phyloP scores from a whole-genome alignment of 2,113 vertebrate species.

The Anseranas semipalmata region DNA sequence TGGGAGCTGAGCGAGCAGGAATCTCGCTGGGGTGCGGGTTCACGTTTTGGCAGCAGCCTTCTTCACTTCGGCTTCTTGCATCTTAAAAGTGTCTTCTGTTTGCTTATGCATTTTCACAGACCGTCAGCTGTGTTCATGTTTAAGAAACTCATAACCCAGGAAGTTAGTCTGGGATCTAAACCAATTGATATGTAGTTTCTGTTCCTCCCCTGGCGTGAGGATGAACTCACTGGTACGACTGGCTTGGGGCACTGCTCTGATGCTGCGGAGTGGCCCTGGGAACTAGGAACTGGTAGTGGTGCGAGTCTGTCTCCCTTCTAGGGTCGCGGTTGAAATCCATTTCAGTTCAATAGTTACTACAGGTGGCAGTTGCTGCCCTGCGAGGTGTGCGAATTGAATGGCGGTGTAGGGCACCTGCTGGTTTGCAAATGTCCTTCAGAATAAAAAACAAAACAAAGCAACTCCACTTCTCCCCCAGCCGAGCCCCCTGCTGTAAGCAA shows the following conservation, averaged over 20 bases:
- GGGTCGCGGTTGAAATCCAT: neutral
- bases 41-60: neutral
- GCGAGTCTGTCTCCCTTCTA: neutral
- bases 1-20: neutral
- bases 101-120: fast-evolving
- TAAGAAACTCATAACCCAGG: neutral
- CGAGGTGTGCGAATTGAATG: neutral
- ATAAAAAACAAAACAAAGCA: neutral
- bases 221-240: neutral
- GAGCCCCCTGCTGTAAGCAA: neutral
- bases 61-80: neutral
- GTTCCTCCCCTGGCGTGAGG: neutral
- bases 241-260: neutral
- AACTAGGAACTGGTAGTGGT: neutral
- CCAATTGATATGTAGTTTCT: fast-evolving
- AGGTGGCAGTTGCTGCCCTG: neutral
- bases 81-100: neutral
- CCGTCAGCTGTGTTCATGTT: neutral
- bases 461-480: fast-evolving
- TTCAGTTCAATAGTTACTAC: neutral
- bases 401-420: neutral
- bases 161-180: neutral
- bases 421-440: neutral
- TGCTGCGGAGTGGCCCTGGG: neutral
- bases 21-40: neutral